Evolutionary conservation across 2,113 vertebrate genomes (phyloP).

Genomic region (Meriones unguiculatus): DNA sequence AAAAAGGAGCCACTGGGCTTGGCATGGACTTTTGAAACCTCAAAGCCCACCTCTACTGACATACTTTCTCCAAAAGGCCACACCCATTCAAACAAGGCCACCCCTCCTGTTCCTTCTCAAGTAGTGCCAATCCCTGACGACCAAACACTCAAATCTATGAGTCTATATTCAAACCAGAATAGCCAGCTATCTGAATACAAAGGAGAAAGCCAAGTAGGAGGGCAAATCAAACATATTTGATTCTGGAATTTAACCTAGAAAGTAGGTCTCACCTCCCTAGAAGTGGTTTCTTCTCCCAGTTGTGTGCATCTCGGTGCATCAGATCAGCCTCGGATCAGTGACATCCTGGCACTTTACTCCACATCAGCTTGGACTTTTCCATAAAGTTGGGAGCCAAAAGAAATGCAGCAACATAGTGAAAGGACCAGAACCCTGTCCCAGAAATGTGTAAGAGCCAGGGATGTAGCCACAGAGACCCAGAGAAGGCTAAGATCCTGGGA

Average conservation of each 20-base stretch:
- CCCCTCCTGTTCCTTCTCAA: neutral
- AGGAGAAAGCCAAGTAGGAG: neutral
- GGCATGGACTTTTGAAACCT: neutral
- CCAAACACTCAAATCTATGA: neutral
- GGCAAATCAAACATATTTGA: constrained; percentile 42
- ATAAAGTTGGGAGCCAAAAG: neutral
- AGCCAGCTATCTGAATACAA: constrained; percentile 1
- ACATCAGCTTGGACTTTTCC: neutral
- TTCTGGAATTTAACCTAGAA: constrained; percentile 54
- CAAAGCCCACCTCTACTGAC: neutral
- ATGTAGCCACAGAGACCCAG: neutral
- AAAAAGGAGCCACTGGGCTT: neutral
- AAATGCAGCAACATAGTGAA: constrained; percentile 27
- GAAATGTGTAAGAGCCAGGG: neutral
- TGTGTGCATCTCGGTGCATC: neutral
- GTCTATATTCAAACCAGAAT: neutral
- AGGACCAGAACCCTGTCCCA: neutral
- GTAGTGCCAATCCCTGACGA: neutral
- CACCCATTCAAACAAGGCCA: too few relatives aligned
- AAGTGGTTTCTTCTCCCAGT: neutral
- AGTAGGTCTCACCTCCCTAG: constrained; percentile 29
- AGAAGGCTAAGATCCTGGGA: neutral
- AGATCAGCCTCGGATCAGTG: neutral
- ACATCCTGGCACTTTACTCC: constrained; percentile 7
- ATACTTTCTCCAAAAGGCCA: neutral